Percentiles rank a stretch among this genome's conserved stretches.
These are phyloP conservation scores for Drosophila nasuta DNA, from an alignment of 1,140 invertebrate genomes.

Conservation along the genomic window DNA sequence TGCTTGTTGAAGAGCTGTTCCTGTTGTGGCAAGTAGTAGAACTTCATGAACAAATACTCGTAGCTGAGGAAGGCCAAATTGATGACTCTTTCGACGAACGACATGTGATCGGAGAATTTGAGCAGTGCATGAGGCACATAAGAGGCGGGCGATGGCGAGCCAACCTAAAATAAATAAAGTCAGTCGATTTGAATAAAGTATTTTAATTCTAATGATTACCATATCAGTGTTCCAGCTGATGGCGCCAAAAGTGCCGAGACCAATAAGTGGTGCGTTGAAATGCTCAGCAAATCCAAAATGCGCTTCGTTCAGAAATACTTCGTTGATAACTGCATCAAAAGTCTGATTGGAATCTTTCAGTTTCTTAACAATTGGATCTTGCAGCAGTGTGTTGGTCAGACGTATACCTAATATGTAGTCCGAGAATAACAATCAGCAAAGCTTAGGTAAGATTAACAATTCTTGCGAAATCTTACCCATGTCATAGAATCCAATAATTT, in stretches of 20 bases:
- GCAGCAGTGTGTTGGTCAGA: constrained; percentile 56
- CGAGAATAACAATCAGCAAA: neutral
- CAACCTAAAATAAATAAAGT: constrained; percentile 59
- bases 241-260: constrained; percentile 75
- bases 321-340: constrained; percentile 78
- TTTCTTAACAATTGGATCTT: constrained; percentile 51
- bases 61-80: constrained; percentile 80
- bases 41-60: constrained; percentile 59
- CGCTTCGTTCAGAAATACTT: constrained; percentile 78
- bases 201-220: constrained; percentile 20
- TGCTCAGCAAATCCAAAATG: constrained; percentile 74
- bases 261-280: constrained; percentile 81
- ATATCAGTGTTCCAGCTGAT: constrained; percentile 75
- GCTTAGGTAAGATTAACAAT: neutral
- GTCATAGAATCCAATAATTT: constrained; percentile 57
- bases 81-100: constrained; percentile 82
- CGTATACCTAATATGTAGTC: constrained; percentile 21
- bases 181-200: neutral
- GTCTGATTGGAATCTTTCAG: constrained; percentile 64
- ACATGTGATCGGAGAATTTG: constrained; percentile 83
- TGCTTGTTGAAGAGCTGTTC: constrained; percentile 79
- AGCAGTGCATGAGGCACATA: constrained; percentile 82
- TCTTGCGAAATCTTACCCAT: constrained; percentile 58
- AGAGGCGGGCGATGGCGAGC: constrained; percentile 78
- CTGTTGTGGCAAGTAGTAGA: constrained; percentile 72